phyloP scores from a whole-genome alignment of 2,113 vertebrate genomes.

The Macrotis lagotis region DNA sequence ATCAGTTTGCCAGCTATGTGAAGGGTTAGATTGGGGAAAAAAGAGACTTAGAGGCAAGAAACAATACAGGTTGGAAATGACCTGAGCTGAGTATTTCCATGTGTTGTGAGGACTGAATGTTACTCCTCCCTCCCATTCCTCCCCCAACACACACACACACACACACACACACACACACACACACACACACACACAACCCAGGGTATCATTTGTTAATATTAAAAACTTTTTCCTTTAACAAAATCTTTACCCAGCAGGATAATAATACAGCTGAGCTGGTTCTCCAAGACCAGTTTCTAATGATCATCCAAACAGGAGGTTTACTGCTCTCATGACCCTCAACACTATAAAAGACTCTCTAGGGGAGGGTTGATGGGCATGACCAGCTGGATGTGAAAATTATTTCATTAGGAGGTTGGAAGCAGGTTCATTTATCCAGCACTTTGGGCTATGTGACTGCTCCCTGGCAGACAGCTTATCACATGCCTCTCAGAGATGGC shows the following conservation, averaged over 20 bases:
- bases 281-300: slow-evolving; percentile 51
- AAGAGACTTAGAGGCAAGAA: background rate
- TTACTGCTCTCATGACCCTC: slow-evolving; percentile 15
- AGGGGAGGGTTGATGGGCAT: slow-evolving; percentile 19
- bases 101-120: background rate
- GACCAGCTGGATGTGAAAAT: slow-evolving; percentile 18
- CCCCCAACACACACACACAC: background rate
- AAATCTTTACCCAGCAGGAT: slow-evolving; percentile 40
- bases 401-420: background rate
- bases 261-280: slow-evolving; percentile 46
- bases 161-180: background rate
- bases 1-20: background rate
- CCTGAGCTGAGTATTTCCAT: background rate
- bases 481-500: background rate
- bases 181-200: background rate
- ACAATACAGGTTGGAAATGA: background rate
- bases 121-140: background rate
- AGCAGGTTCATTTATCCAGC: background rate
- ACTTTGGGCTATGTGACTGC: background rate
- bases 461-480: background rate
- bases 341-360: slow-evolving; percentile 1
- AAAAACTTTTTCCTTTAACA: slow-evolving; percentile 43
- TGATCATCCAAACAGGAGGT: slow-evolving; percentile 43
- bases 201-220: slow-evolving; percentile 3
- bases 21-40: background rate